A percentile compares a stretch with the other conserved stretches of the same genome.
Evolutionary conservation across 2,113 vertebrate species (phyloP).

Genomic region (Eupsittula cactorum): DNA sequence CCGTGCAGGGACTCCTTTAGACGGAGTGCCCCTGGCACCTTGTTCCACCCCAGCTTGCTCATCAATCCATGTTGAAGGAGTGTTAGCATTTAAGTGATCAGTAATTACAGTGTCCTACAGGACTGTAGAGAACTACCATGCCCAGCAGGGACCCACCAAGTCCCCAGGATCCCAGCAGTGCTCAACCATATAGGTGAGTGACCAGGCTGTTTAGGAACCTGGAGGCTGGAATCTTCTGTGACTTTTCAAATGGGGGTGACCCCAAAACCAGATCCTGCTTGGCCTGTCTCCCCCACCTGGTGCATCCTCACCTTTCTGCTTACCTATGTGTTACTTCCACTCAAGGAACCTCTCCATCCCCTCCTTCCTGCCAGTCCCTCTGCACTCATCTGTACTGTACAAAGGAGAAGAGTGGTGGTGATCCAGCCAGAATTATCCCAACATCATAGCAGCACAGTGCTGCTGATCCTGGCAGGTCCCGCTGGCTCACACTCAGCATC

Average conservation of each 20-base stretch:
- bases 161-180: neutral
- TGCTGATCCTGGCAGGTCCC: neutral
- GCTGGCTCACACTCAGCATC: neutral
- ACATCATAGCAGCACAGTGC: neutral
- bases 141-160: neutral
- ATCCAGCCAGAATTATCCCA: neutral
- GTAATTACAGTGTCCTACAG: neutral
- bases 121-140: neutral
- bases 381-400: neutral
- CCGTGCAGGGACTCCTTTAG: neutral
- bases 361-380: neutral
- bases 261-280: neutral
- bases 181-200: neutral
- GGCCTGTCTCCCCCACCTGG: neutral
- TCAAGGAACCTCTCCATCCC: neutral
- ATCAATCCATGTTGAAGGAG: neutral
- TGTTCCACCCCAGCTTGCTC: neutral
- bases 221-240: neutral
- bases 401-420: neutral
- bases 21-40: neutral
- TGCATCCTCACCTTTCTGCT: neutral
- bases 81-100: neutral
- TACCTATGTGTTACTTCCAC: neutral
- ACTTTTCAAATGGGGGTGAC: neutral
- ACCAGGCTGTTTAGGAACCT: neutral